These are phyloP conservation scores for Brachionus koreanus DNA, from an alignment of 1,140 invertebrate species.

Conservation along the genomic window DNA sequence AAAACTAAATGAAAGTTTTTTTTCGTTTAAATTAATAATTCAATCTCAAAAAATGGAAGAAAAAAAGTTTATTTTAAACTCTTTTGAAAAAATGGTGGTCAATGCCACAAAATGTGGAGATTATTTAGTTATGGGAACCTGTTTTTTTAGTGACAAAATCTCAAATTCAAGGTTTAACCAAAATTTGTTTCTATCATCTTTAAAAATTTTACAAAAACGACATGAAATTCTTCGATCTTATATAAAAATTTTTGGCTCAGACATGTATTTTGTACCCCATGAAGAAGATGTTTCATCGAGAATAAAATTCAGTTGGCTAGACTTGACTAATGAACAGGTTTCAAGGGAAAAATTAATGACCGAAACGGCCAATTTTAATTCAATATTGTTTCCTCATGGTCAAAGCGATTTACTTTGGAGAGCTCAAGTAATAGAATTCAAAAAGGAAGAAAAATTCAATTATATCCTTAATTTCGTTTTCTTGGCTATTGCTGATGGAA, in stretches of 20 bases:
- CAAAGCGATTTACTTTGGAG: background rate
- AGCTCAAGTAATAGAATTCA: conserved; percentile 5
- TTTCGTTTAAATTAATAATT: background rate
- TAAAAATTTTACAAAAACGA: conserved; percentile 14
- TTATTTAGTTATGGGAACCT: conserved; percentile 17
- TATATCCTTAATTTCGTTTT: conserved; percentile 11
- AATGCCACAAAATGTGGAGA: conserved; percentile 7
- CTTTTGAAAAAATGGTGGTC: conserved; percentile 31
- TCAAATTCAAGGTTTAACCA: background rate
- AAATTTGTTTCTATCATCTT: background rate
- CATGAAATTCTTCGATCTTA: background rate
- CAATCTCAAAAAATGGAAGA: background rate
- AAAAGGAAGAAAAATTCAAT: background rate
- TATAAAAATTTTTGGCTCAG: background rate
- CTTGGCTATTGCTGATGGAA: conserved; percentile 3
- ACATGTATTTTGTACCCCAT: background rate
- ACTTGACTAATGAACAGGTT: background rate
- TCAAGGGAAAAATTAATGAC: background rate
- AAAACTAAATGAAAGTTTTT: background rate
- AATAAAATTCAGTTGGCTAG: background rate
- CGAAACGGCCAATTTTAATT: conserved; percentile 14
- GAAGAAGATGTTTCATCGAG: background rate
- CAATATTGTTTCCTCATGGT: background rate
- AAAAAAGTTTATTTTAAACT: background rate
- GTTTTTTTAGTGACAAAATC: background rate